A percentile compares a stretch with the other conserved stretches of the same genome.
Evolutionary conservation across 2,113 vertebrate genomes (phyloP).

Genomic region (Pithys albifrons): DNA sequence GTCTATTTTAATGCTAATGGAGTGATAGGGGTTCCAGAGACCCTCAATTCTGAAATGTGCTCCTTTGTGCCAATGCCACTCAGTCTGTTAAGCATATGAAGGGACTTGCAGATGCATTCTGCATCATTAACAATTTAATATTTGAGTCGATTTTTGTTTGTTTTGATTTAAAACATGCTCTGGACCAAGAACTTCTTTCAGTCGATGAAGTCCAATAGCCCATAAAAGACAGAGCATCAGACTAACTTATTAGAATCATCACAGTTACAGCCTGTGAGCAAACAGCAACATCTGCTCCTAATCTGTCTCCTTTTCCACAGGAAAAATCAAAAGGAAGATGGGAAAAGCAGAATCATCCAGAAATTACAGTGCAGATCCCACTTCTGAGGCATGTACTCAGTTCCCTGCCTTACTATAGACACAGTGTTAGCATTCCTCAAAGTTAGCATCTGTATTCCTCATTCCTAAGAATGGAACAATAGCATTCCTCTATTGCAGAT

Average conservation of each 20-base stretch:
- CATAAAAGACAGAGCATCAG: neutral
- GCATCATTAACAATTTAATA: neutral
- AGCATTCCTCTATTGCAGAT: neutral
- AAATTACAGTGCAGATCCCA: neutral
- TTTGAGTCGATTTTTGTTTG: neutral
- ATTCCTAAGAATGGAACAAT: neutral
- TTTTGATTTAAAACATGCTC: neutral
- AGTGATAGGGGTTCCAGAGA: neutral
- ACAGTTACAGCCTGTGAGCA: conserved; percentile 17
- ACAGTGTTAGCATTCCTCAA: neutral
- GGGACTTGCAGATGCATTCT: neutral
- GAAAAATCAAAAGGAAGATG: neutral
- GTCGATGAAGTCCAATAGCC: neutral
- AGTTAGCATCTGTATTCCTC: neutral
- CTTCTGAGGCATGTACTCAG: neutral
- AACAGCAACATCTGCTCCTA: conserved; percentile 46
- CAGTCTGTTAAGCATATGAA: neutral
- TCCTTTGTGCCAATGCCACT: neutral
- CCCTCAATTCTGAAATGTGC: neutral
- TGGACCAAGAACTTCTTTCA: neutral
- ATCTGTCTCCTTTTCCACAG: conserved; percentile 28
- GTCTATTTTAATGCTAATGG: neutral
- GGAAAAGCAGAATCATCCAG: neutral
- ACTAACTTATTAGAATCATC: conserved; percentile 2
- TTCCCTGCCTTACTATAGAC: neutral